Base-by-base conservation (phyloP, 2,888 invertebrate genomes). In the Catocala sponsa region DNA sequence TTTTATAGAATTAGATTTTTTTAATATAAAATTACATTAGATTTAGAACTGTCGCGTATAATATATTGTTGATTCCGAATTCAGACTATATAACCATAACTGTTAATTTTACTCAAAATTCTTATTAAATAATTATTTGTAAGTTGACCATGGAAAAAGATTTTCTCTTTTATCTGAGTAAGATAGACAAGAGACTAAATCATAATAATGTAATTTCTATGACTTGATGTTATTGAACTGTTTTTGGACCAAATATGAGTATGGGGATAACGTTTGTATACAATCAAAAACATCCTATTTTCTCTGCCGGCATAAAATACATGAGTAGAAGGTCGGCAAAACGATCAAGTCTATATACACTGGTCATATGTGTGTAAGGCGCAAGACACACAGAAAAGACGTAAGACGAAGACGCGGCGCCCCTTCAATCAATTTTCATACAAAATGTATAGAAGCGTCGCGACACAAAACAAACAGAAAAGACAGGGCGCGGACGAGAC, bases 1-100 rank as follows among this genome's bases (percentile, higher is more conserved):
- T 63, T 74, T 74, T 74, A 70, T 66, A 74, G 62, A 54, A 41
- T 53, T 65, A 74, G 68, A 60, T 62, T 72, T 63, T 69, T 76
- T 63, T 54, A 5, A 55, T 52, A 58, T 53, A 25, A 47, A 55
- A 55, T 46, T 59, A 66, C 56, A 55, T 53, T 60, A 70, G 58
- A 74, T 52, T 44, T 61, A 56, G 61, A 56, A 74, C 46, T 48
- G 38, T 63, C 48, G 60, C 63, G 62, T 62, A 65, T 13, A 55
- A 42, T 49, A 42, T 38, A 48, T 25, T 42, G 6, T 52, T n/a
- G 35, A 42, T 56, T 11, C 2, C n/a, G 50, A 50, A 15, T 35
- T 50, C 35, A 35, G 33, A 50, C 6, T 2, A 35, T 11, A 9
- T 32, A 32, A 33, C 7, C 7, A 25, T 25, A 25, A 25, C 25